Evolutionary conservation across 2,888 invertebrate species (phyloP).

Genomic region (Drosophila picticornis): DNA sequence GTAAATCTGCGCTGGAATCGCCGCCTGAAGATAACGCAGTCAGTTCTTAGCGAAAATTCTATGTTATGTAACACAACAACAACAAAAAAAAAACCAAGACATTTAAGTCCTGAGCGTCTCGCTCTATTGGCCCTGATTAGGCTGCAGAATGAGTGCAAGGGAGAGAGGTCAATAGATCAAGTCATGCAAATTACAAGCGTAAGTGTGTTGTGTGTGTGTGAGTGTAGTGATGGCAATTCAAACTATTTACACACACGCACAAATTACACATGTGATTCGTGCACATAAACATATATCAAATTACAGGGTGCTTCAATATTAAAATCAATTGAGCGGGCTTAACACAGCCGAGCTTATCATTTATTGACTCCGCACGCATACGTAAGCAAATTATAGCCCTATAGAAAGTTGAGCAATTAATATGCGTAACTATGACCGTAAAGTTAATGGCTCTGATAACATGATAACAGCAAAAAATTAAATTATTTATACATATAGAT

Average conservation of each 20-base stretch:
- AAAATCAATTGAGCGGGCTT: conserved; percentile 53
- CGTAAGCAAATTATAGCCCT: conserved; percentile 6
- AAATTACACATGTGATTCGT: neutral
- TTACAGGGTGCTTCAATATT: conserved; percentile 37
- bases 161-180: conserved; percentile 21
- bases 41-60: conserved; percentile 16
- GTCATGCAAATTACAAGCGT: conserved; percentile 42
- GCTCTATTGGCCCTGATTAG: conserved; percentile 8
- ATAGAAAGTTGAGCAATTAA: neutral
- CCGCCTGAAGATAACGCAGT: neutral
- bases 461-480: neutral
- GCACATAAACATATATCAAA: conserved; percentile 27
- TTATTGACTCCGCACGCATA: conserved; percentile 34
- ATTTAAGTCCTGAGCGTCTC: neutral
- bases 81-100: neutral
- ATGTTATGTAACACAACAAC: conserved; percentile 62
- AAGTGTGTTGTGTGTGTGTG: neutral
- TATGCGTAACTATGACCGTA: neutral
- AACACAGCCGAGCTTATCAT: conserved; percentile 43
- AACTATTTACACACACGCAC: conserved; percentile 42
- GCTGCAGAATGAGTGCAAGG: conserved; percentile 29
- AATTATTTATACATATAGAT: neutral
- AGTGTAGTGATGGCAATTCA: conserved; percentile 27
- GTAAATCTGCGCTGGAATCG: neutral
- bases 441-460: neutral